Evolutionary conservation across 2,888 invertebrate genomes (phyloP).

Genomic region (Seladonia tumulorum): DNA sequence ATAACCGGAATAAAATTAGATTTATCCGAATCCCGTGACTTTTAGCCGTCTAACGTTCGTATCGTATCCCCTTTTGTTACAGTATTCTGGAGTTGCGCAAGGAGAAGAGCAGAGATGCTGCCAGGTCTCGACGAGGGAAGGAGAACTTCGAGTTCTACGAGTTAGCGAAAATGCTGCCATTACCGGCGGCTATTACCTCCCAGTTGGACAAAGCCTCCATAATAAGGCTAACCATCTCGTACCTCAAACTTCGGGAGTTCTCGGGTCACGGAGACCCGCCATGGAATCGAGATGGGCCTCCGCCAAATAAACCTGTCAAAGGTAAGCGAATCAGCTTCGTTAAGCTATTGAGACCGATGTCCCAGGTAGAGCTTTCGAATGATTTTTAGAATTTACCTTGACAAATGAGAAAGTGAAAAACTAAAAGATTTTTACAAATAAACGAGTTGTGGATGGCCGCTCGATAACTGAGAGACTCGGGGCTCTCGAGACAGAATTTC

Average conservation of each 20-base stretch:
- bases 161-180: slow-evolving; percentile 96
- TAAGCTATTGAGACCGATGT: neutral
- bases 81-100: slow-evolving; percentile 97
- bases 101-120: slow-evolving; percentile 97
- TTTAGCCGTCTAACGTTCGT: slow-evolving; percentile 48
- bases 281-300: slow-evolving; percentile 94
- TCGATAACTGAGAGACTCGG: too few relatives aligned
- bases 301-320: slow-evolving; percentile 92
- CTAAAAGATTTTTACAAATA: too few relatives aligned
- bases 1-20: slow-evolving; percentile 25
- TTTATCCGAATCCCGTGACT: slow-evolving; percentile 29
- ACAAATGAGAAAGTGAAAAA: too few relatives aligned
- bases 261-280: slow-evolving; percentile 98
- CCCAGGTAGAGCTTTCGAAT: neutral
- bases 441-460: too few relatives aligned
- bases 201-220: slow-evolving; percentile 98
- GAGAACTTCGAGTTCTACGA: slow-evolving; percentile 99
- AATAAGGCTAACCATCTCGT: slow-evolving; percentile 97
- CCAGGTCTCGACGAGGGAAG: slow-evolving; percentile 95
- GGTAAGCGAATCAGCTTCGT: slow-evolving; percentile 85
- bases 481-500: too few relatives aligned
- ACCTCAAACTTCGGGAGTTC: slow-evolving; percentile 97
- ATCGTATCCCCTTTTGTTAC: slow-evolving; percentile 83
- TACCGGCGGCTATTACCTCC: slow-evolving; percentile 95
- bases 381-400: neutral